Base-by-base conservation (phyloP, 2,797 vertebrate species). In the Macrochelys suwanniensis region DNA sequence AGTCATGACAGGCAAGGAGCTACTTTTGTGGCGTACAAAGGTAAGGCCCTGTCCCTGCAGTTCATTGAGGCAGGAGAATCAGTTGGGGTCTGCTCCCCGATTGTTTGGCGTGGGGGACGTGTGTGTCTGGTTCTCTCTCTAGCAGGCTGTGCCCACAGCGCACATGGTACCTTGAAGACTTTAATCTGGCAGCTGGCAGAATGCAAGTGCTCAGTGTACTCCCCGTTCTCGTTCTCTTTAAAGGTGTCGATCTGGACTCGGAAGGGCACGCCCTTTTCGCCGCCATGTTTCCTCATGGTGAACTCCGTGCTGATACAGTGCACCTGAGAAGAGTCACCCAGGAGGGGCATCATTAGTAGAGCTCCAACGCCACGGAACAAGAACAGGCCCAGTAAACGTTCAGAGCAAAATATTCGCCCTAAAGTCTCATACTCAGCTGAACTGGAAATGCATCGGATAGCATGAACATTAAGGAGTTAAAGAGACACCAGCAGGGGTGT, bases 231-330 rank as follows among this genome's bases (percentile, higher is more conserved):
- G 0, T 99, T 99, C 97, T 99, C 99, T 96, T 99, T 99, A 96
- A 99, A 99, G 0, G 99, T 99, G 97, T 99, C 99, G 1, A 99
- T 99, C 97, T 99, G 99, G 85, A 99, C 97, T 74, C 99, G 99
- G 96, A 99, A 99, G 1, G 99, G 99, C 6, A 99, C 97, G 1
- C 99, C 99, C 91, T 99, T 99, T 92, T 99, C 99, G 16, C 99
- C 99, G 1, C 99, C 99, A 1, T 99, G 99, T 92, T 99, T 99
- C 56, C 99, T 98, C 99, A 99, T 99, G 33, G 99, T 99, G 97
- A 99, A 99, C 97, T 99, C 99, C 42, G 99, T 99, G 98, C 99
- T 99, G 88, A 99, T 99, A 95, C 99, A 99, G 96, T 99, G 99
- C 88, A 99, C 99, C 99, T 99, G 90, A 57, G 93, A 86, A 82